Percentiles rank a stretch among this genome's conserved stretches.
These are phyloP conservation scores for Brachypteracias leptosomus DNA, from an alignment of 2,113 vertebrate species.

Conservation along the genomic window DNA sequence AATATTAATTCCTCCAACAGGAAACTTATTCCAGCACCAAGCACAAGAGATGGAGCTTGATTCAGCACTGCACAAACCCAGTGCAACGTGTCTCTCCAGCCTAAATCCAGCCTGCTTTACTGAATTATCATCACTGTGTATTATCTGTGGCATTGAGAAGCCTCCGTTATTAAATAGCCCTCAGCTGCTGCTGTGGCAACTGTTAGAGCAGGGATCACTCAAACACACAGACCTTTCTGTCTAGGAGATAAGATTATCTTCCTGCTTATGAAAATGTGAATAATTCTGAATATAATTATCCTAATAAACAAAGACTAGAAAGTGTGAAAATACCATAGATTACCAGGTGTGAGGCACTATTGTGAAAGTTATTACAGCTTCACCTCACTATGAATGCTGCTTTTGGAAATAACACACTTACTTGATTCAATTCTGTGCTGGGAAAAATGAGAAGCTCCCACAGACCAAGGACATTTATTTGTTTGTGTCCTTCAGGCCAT, in stretches of 20 bases:
- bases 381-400: accelerated
- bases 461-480: neutral
- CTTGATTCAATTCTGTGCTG: neutral
- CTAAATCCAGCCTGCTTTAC: neutral
- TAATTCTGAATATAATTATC: neutral
- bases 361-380: neutral
- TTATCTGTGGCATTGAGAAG: neutral
- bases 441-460: neutral
- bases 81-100: neutral
- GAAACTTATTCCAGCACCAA: neutral
- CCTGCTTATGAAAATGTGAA: neutral
- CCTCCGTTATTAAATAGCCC: neutral
- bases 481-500: neutral
- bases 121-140: neutral
- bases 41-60: neutral
- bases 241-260: neutral
- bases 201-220: neutral
- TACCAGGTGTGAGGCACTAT: neutral
- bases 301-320: neutral
- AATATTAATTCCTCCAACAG: neutral
- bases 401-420: neutral
- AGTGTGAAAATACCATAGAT: neutral
- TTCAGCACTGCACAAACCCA: neutral
- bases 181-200: neutral
- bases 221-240: neutral